Conservation (phyloP, 2,888 invertebrate species). For the Spodoptera littoralis region DNA sequence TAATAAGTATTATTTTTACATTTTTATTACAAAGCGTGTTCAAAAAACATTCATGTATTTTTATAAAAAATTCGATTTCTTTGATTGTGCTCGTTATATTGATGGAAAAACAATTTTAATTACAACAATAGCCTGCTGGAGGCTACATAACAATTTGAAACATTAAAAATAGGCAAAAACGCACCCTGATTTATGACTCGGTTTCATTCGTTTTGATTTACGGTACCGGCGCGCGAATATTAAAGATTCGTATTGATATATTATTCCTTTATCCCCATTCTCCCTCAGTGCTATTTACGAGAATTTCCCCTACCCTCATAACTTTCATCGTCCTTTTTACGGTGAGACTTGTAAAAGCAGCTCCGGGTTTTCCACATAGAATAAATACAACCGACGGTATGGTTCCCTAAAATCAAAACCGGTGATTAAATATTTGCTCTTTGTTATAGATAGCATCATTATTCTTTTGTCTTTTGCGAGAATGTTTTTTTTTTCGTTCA, state of each 20-base stretch:
- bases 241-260: conserved; percentile 89
- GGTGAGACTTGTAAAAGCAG: conserved; percentile 82
- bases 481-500: conserved; percentile 29
- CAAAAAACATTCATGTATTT: no score
- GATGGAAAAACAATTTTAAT: conserved; percentile 40
- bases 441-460: conserved; percentile 28
- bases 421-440: conserved; percentile 49
- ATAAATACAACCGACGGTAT: conserved; percentile 71
- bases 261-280: conserved; percentile 88
- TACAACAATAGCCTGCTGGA: conserved; percentile 39
- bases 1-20: no score
- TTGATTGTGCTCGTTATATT: background rate
- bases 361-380: conserved; percentile 72
- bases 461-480: conserved; percentile 14
- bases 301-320: conserved; percentile 85
- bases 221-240: conserved; percentile 85
- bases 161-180: conserved; percentile 71
- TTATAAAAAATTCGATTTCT: no score
- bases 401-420: conserved; percentile 68
- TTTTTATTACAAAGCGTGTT: no score
- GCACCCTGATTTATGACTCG: conserved; percentile 80
- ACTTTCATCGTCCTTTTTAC: conserved; percentile 86
- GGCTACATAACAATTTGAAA: conserved; percentile 65
- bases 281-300: conserved; percentile 86
- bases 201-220: conserved; percentile 87